These are phyloP conservation scores for Saxidomus purpurata DNA, from an alignment of 1,140 invertebrate genomes.

Conservation along the genomic window DNA sequence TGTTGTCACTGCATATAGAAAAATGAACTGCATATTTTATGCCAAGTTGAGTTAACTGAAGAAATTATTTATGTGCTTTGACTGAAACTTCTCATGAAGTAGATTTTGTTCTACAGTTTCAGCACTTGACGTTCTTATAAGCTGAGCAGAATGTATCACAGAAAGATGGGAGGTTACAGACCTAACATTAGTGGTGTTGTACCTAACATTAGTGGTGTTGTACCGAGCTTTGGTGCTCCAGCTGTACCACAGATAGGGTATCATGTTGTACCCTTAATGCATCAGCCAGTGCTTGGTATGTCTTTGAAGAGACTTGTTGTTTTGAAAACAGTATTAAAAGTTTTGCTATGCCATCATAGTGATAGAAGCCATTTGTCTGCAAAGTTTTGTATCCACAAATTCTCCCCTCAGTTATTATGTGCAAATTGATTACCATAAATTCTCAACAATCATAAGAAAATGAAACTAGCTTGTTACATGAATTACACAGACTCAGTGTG, in stretches of 20 bases:
- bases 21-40: too few relatives aligned
- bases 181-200: neutral
- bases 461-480: neutral
- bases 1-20: too few relatives aligned
- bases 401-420: neutral
- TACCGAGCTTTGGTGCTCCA: neutral
- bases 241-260: neutral
- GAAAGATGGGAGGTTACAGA: neutral
- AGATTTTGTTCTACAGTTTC: too few relatives aligned
- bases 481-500: neutral
- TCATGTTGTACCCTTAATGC: neutral
- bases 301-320: neutral
- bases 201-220: neutral
- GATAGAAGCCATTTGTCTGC: neutral
- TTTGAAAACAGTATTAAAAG: too few relatives aligned
- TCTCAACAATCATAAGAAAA: neutral
- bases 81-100: too few relatives aligned
- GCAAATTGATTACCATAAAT: too few relatives aligned
- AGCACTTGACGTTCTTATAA: too few relatives aligned
- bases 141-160: slow-evolving; percentile 1
- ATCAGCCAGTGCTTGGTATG: slow-evolving; percentile 3
- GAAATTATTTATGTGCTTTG: too few relatives aligned
- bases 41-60: too few relatives aligned
- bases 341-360: too few relatives aligned
- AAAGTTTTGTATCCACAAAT: neutral